phyloP scores from a whole-genome alignment of 2,888 invertebrate genomes.

The Octonoba sinensis region DNA sequence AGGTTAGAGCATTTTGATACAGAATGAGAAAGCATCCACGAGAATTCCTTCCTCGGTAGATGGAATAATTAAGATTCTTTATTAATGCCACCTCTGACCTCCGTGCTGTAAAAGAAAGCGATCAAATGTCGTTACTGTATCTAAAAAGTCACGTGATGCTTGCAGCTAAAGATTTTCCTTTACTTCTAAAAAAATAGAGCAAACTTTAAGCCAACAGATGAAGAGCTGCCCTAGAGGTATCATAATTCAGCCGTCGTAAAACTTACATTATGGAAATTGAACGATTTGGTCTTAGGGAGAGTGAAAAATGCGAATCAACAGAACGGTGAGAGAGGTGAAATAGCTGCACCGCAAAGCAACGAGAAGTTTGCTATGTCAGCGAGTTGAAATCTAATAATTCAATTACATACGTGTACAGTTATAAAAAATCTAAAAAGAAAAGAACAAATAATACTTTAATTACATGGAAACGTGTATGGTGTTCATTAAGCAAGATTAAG shows the following conservation, averaged over 20 bases:
- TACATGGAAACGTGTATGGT: too few species aligned
- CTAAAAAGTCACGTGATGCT: constrained; percentile 28
- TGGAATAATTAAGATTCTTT: constrained; percentile 60
- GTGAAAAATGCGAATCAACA: too few species aligned
- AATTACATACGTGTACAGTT: too few species aligned
- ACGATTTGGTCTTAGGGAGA: too few species aligned
- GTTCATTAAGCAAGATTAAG: too few species aligned
- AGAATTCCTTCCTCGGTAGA: constrained; percentile 46
- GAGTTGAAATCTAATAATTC: neutral
- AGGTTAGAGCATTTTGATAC: constrained; percentile 36
- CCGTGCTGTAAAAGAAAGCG: constrained; percentile 16
- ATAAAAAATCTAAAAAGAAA: too few species aligned
- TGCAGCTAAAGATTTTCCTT: neutral
- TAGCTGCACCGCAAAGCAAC: too few species aligned
- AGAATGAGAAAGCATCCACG: constrained; percentile 28
- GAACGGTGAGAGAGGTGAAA: too few species aligned
- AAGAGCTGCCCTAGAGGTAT: constrained; percentile 10
- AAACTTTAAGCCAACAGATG: constrained; percentile 48
- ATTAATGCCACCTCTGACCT: constrained; percentile 52
- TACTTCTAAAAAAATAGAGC: constrained; percentile 26
- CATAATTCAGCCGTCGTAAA: too few species aligned
- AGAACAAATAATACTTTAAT: too few species aligned
- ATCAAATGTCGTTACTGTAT: constrained; percentile 38
- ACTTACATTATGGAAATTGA: too few species aligned
- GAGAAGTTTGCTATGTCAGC: constrained; percentile 15